Evolutionary conservation across 2,113 vertebrate genomes (phyloP), one percentile per base, ranked within the genome.

Genomic region (Leuciscus idus): DNA sequence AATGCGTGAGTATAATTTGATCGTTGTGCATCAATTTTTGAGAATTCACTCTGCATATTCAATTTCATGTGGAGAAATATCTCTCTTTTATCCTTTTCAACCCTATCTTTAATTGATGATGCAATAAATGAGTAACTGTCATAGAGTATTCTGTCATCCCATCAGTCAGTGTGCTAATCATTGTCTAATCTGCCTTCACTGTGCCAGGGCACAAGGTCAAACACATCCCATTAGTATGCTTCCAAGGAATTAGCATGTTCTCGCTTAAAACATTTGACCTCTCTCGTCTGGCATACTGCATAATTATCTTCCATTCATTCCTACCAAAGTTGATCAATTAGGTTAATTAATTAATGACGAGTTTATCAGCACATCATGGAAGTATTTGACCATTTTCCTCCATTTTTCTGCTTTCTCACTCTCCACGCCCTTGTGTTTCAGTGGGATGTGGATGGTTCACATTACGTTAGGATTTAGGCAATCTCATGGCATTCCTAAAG

Each of bases 91-190:
- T 66, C 28, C 73, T 30, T 84, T 86, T 74, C 84, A 87, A 90
- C 61, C 28, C 36, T 59, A 46, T 88, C 84, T 78, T 36, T 17
- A 33, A 61, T 55, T 61, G 62, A 73, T 84, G 78, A 84, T 87
- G 83, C 46, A 75, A 72, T 21, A 74, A 84, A 57, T 85, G 66
- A 70, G 33, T 87, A 87, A 85, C 83, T 89, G 89, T 86, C 89
- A 85, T 76, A 50, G 43, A 43, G 7, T 61, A 89, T 92, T 92
- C 88, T 46, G 83, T 88, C 11, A 77, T 73, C 84, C 73, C 68
- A 88, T 91, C 90, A 88, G 73, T 86, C 81, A 70, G 78, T 89
- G 86, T 73, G 87, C 85, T 90, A 89, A 91, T 92, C 87, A 91
- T 81, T 39, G 81, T 87, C 46, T 88, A 90, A 92, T 92, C 72